Base-by-base conservation (phyloP, 30 jellyfish, hydroid and myxozoan genomes). In the Aurelia coerulea region DNA sequence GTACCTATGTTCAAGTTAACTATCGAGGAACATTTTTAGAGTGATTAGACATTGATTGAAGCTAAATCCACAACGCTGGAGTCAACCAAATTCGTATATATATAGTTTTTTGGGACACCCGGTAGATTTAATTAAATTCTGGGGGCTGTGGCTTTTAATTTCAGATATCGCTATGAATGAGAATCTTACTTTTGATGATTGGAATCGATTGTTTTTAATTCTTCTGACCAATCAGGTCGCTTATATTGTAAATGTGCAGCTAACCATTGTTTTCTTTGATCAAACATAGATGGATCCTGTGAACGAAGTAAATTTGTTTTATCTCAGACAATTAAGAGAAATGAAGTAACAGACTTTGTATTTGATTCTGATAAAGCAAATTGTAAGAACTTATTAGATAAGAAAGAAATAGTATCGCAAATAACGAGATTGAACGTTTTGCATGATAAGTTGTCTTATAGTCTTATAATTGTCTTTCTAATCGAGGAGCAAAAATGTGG, bases 151-250 rank as follows among this genome's bases (percentile, higher is more conserved):
- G 7, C 3, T 23, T 70, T 10, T 34, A 6, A 23, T 12, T 70
- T 34, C 5, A 18, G 64, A 23, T 33, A 33, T 7, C 64, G 12
- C 8, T 39, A 34, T 12, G 10, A 23, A n/a, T 18, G 11, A 12
- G 46, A 68, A 18, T 5, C 34, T 14, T 56, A 84, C 93, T 68
- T 73, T 63, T 84, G 81, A 19, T 84, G 88, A 0, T 50, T 23
- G 4, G 68, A 58, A 41, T 73, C 93, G 10, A 84, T 73, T 11
- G 74, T 60, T 32, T 60, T 52, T 53, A 84, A 72, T 29, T 56
- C 82, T 11, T 84, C 77, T 29, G 32, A 72, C 93, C 93, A 84
- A 51, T 53, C 63, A 34, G 93, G 93, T 42, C 93, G 76, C 39
- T 49, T 60, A 74, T 75, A 59, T 4, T 56, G 59, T 29, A 84